phyloP scores from a whole-genome alignment of 1,140 invertebrate genomes.

The Pectinophora gossypiella region DNA sequence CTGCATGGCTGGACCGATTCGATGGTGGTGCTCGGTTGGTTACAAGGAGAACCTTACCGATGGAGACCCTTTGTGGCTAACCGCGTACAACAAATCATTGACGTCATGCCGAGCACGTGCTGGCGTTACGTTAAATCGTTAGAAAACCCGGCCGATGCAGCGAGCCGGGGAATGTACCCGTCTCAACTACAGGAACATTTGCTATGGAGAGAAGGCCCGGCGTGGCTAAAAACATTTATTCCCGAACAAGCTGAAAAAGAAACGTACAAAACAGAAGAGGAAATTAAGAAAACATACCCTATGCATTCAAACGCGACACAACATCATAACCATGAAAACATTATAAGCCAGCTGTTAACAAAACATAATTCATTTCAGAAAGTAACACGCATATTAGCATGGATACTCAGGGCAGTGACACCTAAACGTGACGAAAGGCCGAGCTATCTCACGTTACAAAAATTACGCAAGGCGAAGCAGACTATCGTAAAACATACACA shows the following conservation, averaged over 20 bases:
- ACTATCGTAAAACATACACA: slow-evolving; percentile 5
- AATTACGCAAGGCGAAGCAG: slow-evolving; percentile 4
- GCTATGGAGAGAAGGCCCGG: slow-evolving; percentile 1
- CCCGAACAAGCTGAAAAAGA: neutral
- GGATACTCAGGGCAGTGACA: slow-evolving; percentile 9
- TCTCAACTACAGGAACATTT: neutral
- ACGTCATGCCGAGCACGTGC: slow-evolving; percentile 11
- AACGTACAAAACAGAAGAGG: slow-evolving; percentile 5
- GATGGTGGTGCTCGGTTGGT: slow-evolving; percentile 9
- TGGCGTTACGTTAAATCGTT: slow-evolving; percentile 30
- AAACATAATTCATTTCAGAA: slow-evolving; percentile 7
- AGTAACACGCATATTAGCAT: slow-evolving; percentile 8
- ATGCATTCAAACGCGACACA: neutral
- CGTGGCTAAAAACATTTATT: slow-evolving; percentile 1
- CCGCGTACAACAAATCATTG: slow-evolving; percentile 26
- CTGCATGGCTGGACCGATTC: slow-evolving; percentile 16
- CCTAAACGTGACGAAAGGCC: slow-evolving; percentile 1
- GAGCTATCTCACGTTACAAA: slow-evolving; percentile 10
- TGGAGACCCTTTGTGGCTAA: slow-evolving; percentile 38
- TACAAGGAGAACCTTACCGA: slow-evolving; percentile 8
- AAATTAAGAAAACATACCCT: slow-evolving; percentile 4
- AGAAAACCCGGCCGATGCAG: slow-evolving; percentile 32
- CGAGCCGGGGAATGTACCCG: neutral
- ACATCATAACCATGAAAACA: neutral
- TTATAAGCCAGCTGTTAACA: neutral